Percentiles rank a stretch among this genome's conserved stretches.
Evolutionary conservation across 2,888 invertebrate species (phyloP).

Genomic region (Junonia oenone): DNA sequence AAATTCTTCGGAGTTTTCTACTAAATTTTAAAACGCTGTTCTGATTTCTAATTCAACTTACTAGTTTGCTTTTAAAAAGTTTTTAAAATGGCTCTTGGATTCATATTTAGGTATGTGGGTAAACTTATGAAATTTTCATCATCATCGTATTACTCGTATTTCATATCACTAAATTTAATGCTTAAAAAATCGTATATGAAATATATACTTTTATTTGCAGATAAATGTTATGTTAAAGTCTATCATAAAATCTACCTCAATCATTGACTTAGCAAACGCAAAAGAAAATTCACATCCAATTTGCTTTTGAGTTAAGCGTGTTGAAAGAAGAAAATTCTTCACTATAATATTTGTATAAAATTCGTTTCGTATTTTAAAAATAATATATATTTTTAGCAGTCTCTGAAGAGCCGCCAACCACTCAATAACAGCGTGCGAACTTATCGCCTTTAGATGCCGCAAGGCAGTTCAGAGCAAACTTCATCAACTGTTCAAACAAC

Average conservation of each 20-base stretch:
- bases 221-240: no score
- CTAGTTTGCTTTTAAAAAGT: background rate
- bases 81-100: background rate
- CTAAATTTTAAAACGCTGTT: background rate
- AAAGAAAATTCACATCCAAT: no score
- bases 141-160: no score
- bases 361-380: background rate
- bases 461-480: constrained; percentile 21
- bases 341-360: background rate
- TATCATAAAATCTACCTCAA: no score
- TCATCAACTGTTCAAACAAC: constrained; percentile 26
- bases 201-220: no score
- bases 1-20: background rate
- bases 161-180: no score
- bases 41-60: background rate
- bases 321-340: no score
- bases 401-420: background rate
- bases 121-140: no score
- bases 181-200: no score
- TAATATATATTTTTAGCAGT: background rate
- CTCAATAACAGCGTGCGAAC: constrained; percentile 16
- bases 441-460: constrained; percentile 19
- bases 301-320: no score
- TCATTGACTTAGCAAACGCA: no score
- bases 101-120: no score